Evolutionary conservation across 1,140 invertebrate species (phyloP), one percentile per base, ranked within the genome.

Genomic region (Brachionus sp.): DNA sequence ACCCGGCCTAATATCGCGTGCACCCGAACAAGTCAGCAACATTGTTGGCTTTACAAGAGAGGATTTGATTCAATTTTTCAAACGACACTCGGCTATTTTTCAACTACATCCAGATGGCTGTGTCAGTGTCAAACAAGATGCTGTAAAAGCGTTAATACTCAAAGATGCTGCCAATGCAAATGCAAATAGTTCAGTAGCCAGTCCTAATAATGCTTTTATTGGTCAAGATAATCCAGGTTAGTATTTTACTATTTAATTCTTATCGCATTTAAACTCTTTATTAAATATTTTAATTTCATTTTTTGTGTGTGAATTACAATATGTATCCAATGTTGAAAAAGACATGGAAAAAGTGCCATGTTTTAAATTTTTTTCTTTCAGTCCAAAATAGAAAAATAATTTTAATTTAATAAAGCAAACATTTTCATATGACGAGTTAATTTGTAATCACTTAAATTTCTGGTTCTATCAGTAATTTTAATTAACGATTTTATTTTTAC

Each of bases 61-160:
- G 35, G 82, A 83, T 50, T 25, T 84, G 7, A 78, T 78, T 7
- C 46, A 82, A 62, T 70, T 70, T 66, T 73, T 84, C 29, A 84
- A 75, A 68, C 37, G 73, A 4, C 77, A 70, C 39, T 68, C 50
- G 53, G 50, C 80, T 35, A 75, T 78, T 23, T 83, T 75, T 78
- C 50, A 68, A 12, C 19, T 82, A 46, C 77, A 84, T 77, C 75
- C 83, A 7, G 70, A 84, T 64, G 83, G 83, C n/a, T 77, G 70
- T 77, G 73, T 84, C 13, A 77, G 70, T 35, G 83, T 84, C 7
- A 84, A 84, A 77, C 53, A 70, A 29, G 83, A 84, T 35, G 83
- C 83, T 46, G 83, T 84, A 13, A 70, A 66, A 44, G 70, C 83
- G 3, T 77, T 84, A 25, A 77, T 84, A 44, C 44, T 75, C 44